phyloP scores from a whole-genome alignment of 53 echinoderm and acorn worm species.

The Patiria pectinifera region DNA sequence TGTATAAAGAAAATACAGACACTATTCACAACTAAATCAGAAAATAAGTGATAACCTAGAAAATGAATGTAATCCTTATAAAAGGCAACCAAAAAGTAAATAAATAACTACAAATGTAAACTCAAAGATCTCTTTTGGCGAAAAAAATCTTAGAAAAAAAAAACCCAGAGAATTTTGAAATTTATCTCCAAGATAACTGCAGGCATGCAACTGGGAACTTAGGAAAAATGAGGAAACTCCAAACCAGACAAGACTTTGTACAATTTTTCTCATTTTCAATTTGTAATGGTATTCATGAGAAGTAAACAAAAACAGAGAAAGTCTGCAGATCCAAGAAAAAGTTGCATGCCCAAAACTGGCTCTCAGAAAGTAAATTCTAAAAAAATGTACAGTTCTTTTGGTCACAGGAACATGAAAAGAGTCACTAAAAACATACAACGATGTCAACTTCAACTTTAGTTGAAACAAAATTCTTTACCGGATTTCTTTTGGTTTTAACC shows the following conservation, averaged over 20 bases:
- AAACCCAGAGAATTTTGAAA: not conserved
- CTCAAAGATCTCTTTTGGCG: not conserved
- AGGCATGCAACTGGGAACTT: too few relatives aligned
- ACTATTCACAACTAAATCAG: not conserved
- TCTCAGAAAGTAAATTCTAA: not conserved
- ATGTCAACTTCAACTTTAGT: too few relatives aligned
- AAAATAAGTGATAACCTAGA: not conserved
- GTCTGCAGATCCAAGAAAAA: too few relatives aligned
- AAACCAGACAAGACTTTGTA: too few relatives aligned
- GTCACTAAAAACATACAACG: not conserved
- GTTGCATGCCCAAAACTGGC: too few relatives aligned
- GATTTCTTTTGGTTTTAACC: too few relatives aligned
- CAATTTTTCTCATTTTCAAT: too few relatives aligned
- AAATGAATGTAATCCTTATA: too few relatives aligned
- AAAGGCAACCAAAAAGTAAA: not conserved
- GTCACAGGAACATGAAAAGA: not conserved
- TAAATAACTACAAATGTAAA: not conserved
- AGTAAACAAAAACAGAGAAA: not conserved
- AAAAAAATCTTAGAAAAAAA: not conserved
- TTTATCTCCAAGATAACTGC: not conserved
- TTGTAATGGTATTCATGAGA: too few relatives aligned
- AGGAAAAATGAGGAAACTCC: too few relatives aligned
- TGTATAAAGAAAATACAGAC: too few relatives aligned
- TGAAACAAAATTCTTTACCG: too few relatives aligned
- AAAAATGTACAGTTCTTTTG: slow-evolving; percentile 30